Percentiles rank a stretch among this genome's conserved stretches.
Conservation (phyloP, 2,113 vertebrate species). For the Dicrurus megarhynchus region DNA sequence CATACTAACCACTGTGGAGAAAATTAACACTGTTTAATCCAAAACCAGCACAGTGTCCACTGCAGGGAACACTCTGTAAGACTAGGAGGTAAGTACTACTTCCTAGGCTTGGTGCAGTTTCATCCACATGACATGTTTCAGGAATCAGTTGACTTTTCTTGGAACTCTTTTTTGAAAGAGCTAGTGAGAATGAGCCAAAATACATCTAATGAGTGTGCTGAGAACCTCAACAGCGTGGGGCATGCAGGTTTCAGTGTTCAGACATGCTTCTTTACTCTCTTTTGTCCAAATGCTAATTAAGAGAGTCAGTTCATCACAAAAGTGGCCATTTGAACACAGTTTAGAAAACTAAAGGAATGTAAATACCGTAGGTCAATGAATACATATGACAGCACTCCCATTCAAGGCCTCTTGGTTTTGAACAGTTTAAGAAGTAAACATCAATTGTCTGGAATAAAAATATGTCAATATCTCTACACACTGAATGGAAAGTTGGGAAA, state of each 20-base stretch:
- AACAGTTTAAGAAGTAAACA: background rate
- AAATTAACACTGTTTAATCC: background rate
- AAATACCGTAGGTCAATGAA: background rate
- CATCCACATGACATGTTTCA: background rate
- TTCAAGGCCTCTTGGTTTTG: background rate
- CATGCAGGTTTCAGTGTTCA: background rate
- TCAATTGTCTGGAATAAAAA: background rate
- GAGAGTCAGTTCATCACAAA: background rate
- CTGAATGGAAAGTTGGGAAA: background rate
- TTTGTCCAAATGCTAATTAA: background rate
- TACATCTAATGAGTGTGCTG: background rate
- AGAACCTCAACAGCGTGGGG: background rate
- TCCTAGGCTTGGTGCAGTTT: background rate
- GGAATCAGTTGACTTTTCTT: background rate
- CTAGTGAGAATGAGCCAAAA: background rate
- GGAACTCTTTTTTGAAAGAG: background rate
- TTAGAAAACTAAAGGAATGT: background rate
- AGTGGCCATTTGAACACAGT: background rate
- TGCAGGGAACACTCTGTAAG: background rate
- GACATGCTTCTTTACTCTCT: background rate
- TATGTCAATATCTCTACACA: background rate
- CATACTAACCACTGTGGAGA: background rate
- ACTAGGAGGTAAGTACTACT: background rate
- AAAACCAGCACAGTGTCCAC: fast-evolving
- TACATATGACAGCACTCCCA: too few species aligned